Evolutionary conservation across 1,140 invertebrate genomes (phyloP), one percentile per base, ranked within the genome.

Genomic region (Tetraneura akinire): DNA sequence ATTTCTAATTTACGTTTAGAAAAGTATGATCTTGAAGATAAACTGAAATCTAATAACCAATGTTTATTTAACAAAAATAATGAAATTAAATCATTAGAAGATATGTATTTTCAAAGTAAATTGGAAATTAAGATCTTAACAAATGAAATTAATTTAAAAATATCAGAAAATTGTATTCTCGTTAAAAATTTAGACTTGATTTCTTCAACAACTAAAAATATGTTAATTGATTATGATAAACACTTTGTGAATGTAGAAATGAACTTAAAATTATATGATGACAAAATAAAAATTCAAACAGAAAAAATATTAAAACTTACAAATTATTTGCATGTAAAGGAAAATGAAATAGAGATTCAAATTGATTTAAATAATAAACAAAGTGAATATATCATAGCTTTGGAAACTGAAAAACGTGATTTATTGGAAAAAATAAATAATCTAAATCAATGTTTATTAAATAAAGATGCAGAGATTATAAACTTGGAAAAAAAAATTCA

Each of bases 1-100:
- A 62, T 78, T 18, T 78, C 74, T 26, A 29, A 45, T 3, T 60
- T 78, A 29, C 53, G 5, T 32, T 26, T 60, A 6, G 53, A 78
- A 47, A 78, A 78, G n/a, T 29, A 18, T 10, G 51, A 57, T 1
- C 14, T 78, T n/a, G 55, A 62, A 47, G 37, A 78, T 18, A 57
- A 78, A 23, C 23, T 78, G 26, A 62, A 29, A 49, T 57, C 21
- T 23, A 60, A 0, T 60, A 0, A 5, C 18, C 32, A 47, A 47
- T 5, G 18, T 47, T 47, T 71, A 71, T 14, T 51, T 8, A 14
- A 51, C 21, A 47, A 71, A 29, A 23, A 47, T 16, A 71, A 47
- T 49, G 45, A 47, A 26, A 13, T 71, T 4, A 49, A 51, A 71
- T 49, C 14, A 16, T 71, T 71, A 26, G 10, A 71, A 49, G 68